Conservation (phyloP, 2,888 invertebrate genomes). For the Athrips mouffetella region DNA sequence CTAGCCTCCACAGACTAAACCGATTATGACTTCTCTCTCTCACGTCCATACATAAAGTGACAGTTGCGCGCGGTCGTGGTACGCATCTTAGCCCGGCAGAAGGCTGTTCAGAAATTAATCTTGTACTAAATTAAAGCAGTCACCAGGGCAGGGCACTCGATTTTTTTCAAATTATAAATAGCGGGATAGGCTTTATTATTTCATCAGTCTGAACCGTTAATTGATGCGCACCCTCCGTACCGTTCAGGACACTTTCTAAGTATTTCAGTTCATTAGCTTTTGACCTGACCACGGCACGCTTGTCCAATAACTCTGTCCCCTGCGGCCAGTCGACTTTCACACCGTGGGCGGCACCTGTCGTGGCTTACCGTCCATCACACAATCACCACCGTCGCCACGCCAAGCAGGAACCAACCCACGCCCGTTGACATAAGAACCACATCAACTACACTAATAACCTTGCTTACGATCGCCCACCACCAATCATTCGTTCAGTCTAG, state of each 20-base stretch:
- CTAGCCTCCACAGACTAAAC: no score
- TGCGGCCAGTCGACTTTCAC: constrained; percentile 46
- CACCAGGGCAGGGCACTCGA: no score
- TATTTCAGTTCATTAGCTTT: constrained; percentile 31
- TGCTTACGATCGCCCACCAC: constrained; percentile 7
- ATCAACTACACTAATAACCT: neutral
- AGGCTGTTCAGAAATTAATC: no score
- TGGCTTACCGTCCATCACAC: constrained; percentile 41
- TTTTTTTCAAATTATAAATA: no score
- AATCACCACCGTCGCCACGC: constrained; percentile 4
- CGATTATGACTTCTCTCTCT: no score
- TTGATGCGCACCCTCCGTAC: neutral
- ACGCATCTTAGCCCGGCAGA: no score
- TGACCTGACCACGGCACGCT: constrained; percentile 22
- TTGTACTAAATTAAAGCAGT: no score
- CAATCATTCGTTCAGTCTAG: constrained; percentile 8
- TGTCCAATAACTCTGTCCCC: constrained; percentile 30
- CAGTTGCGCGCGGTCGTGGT: no score
- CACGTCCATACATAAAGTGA: no score
- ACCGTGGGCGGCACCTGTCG: constrained; percentile 60
- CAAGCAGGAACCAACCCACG: neutral
- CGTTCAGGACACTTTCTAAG: constrained; percentile 12
- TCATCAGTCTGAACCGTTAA: neutral
- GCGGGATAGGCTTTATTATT: neutral
- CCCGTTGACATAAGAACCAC: neutral